Evolutionary conservation across 30 jellyfish, hydroid and myxozoan species (phyloP).

Genomic region (Morbakka virulenta): DNA sequence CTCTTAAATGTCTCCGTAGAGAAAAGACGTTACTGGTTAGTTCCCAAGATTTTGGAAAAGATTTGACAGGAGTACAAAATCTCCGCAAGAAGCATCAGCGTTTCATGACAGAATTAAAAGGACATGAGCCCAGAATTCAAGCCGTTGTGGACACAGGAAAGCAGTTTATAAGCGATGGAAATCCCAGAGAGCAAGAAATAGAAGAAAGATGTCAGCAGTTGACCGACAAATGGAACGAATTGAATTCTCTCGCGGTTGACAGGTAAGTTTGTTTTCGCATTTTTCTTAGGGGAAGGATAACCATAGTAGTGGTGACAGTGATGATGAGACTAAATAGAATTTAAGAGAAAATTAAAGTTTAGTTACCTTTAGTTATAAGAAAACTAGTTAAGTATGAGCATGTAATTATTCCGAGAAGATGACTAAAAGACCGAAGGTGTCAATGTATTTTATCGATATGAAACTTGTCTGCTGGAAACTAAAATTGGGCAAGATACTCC

Average conservation of each 20-base stretch:
- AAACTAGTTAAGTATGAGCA: too few relatives aligned
- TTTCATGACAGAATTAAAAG: conserved; percentile 65
- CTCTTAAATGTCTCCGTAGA: too few relatives aligned
- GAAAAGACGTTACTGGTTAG: conserved; percentile 81
- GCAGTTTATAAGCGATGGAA: conserved; percentile 49
- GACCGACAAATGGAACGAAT: conserved; percentile 78
- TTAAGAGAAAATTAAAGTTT: too few relatives aligned
- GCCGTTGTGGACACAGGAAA: conserved; percentile 61
- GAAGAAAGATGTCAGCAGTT: conserved; percentile 54
- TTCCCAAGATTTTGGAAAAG: conserved; percentile 92
- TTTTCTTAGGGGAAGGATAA: neutral
- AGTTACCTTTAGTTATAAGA: too few relatives aligned
- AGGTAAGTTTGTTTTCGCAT: conserved; percentile 28
- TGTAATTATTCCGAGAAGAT: too few relatives aligned
- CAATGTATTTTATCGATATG: too few relatives aligned
- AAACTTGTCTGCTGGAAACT: too few relatives aligned
- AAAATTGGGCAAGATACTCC: too few relatives aligned
- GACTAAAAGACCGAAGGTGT: too few relatives aligned
- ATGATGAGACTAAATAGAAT: too few relatives aligned
- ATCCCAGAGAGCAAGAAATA: conserved; percentile 45
- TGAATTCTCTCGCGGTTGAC: conserved; percentile 57
- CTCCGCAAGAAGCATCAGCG: conserved; percentile 77
- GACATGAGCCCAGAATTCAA: conserved; percentile 65
- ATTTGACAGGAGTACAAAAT: conserved; percentile 84
- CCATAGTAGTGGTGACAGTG: too few relatives aligned